Percentiles rank a stretch among this genome's conserved stretches.
Conservation (phyloP, 2,888 invertebrate genomes). For the Automeris io region DNA sequence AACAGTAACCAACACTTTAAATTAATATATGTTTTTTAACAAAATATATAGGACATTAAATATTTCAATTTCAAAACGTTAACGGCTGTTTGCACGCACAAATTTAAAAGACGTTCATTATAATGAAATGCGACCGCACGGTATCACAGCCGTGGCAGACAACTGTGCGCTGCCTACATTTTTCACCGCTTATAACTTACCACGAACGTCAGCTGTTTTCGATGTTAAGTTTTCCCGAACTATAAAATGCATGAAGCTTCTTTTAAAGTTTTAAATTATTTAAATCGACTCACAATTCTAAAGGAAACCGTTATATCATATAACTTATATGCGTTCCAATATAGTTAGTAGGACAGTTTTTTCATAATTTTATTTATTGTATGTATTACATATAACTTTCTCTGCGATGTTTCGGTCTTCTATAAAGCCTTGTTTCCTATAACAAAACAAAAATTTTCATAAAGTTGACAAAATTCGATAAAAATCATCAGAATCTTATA, state of each 20-base stretch:
- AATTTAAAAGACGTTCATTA: conserved; percentile 8
- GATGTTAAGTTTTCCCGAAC: conserved; percentile 47
- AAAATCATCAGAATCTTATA: no score
- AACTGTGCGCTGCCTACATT: conserved; percentile 43
- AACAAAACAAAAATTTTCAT: no score
- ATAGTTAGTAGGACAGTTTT: no score
- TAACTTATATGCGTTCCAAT: no score
- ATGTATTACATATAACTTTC: no score
- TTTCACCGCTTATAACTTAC: conserved; percentile 60
- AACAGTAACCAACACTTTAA: background rate
- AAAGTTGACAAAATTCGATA: no score
- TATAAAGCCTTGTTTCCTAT: no score
- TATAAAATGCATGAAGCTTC: conserved; percentile 25
- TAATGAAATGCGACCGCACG: conserved; percentile 11
- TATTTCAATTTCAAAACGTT: background rate
- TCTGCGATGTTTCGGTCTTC: no score
- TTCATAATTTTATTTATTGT: no score
- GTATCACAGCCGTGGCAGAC: conserved; percentile 27
- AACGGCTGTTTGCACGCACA: background rate
- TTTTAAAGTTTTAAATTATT: no score
- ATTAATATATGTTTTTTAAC: background rate
- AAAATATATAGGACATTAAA: background rate
- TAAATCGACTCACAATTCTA: no score
- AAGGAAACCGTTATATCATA: no score
- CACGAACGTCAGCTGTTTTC: conserved; percentile 56